A percentile compares a stretch with the other conserved stretches of the same genome.
Evolutionary conservation across 2,113 vertebrate species (phyloP).

Genomic region (Urocolius indicus): DNA sequence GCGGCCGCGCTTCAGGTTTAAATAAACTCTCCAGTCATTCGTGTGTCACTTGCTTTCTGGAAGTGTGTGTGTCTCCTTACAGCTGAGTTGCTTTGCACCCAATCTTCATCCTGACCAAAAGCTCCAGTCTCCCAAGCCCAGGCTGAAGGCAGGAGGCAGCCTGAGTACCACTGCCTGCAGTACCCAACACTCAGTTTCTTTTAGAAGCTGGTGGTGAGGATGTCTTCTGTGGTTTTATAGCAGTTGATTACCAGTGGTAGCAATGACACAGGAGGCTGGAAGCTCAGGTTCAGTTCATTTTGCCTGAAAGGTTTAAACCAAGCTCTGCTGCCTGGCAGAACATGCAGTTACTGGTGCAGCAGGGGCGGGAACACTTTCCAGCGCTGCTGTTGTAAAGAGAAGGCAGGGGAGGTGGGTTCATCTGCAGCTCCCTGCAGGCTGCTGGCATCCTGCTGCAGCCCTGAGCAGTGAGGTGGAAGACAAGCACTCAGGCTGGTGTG

Average conservation of each 20-base stretch:
- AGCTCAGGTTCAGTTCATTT: background rate
- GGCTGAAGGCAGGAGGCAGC: background rate
- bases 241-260: background rate
- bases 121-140: background rate
- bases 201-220: background rate
- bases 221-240: rapidly evolving
- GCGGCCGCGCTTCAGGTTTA: background rate
- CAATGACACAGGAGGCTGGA: background rate
- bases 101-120: background rate
- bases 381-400: background rate
- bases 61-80: background rate
- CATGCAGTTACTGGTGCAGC: rapidly evolving
- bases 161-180: background rate
- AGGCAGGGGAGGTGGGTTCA: background rate
- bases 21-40: background rate
- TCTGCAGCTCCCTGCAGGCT: background rate
- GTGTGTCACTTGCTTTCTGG: background rate
- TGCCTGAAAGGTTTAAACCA: background rate
- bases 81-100: background rate
- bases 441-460: background rate
- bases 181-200: background rate
- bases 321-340: background rate
- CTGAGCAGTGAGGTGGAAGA: background rate
- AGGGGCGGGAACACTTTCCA: too few relatives aligned
- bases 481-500: background rate